Conservation (phyloP, 2,797 vertebrate species). For the Varecia variegata region DNA sequence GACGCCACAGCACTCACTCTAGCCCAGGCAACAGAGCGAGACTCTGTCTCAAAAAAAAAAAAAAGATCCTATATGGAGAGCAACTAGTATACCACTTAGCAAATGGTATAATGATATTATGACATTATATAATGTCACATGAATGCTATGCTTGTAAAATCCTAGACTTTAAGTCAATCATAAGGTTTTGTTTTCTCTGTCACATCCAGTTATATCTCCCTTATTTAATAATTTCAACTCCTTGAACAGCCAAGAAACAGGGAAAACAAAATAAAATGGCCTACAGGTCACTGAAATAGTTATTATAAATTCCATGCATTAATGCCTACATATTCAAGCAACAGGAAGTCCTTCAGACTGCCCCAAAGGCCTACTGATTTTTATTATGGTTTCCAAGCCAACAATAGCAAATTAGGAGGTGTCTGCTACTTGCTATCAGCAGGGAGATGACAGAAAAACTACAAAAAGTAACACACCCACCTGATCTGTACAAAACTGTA, state of each 20-base stretch:
- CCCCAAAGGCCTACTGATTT: background rate
- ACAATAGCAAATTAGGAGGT: background rate
- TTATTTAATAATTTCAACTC: conserved; percentile 39
- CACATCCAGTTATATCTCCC: background rate
- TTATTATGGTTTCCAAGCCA: conserved; percentile 23
- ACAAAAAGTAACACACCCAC: background rate
- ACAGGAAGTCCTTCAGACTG: background rate
- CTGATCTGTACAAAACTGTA: background rate
- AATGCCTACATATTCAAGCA: background rate
- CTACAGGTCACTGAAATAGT: background rate
- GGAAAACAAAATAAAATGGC: background rate
- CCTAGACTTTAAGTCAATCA: background rate
- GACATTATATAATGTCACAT: background rate
- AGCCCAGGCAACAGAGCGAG: no score
- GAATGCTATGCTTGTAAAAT: background rate
- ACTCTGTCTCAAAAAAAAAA: no score
- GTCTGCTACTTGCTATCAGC: background rate
- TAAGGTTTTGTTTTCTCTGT: background rate
- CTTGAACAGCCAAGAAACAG: background rate
- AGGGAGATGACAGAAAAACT: background rate
- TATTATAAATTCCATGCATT: background rate
- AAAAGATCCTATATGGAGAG: background rate
- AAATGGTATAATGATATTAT: background rate
- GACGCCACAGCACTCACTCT: no score
- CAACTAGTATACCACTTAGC: background rate